A percentile compares a stretch with the other conserved stretches of the same genome.
Evolutionary conservation across 2,113 vertebrate genomes (phyloP).

Genomic region (Cololabis saira): DNA sequence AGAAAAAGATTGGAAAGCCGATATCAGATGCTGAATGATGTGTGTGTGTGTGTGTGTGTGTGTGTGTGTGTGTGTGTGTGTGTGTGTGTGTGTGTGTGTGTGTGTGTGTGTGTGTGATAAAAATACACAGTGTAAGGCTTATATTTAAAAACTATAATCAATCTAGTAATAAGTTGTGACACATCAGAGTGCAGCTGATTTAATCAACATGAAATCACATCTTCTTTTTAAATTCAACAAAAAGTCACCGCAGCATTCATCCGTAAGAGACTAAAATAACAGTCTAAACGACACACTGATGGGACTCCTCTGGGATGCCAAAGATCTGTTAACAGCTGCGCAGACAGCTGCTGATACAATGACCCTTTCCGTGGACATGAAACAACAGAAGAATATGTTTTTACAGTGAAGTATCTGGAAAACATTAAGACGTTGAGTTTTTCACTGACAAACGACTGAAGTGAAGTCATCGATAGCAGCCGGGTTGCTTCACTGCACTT

Average conservation of each 20-base stretch:
- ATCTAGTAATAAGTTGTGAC: neutral
- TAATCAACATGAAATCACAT: conserved; percentile 33
- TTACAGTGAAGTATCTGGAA: conserved; percentile 8
- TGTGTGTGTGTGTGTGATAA: no score
- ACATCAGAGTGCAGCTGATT: conserved; percentile 1
- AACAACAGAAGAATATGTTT: conserved; percentile 32
- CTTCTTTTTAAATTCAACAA: conserved; percentile 39
- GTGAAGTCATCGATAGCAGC: no score
- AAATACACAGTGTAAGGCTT: no score
- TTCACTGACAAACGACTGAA: no score
- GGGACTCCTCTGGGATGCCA: conserved; percentile 27
- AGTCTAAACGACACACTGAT: conserved; percentile 41
- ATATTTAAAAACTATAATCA: no score
- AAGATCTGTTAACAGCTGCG: conserved; percentile 64
- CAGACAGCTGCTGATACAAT: conserved; percentile 58
- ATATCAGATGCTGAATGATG: no score
- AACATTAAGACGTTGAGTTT: no score
- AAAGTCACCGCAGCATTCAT: conserved; percentile 45
- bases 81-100: no score
- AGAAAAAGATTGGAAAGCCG: no score
- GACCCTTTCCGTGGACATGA: conserved; percentile 15
- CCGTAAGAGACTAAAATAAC: conserved; percentile 48
- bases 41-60: no score
- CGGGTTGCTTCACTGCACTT: no score
- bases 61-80: no score